Conservation (phyloP, 2,888 invertebrate species). For the Graphium colonna region DNA sequence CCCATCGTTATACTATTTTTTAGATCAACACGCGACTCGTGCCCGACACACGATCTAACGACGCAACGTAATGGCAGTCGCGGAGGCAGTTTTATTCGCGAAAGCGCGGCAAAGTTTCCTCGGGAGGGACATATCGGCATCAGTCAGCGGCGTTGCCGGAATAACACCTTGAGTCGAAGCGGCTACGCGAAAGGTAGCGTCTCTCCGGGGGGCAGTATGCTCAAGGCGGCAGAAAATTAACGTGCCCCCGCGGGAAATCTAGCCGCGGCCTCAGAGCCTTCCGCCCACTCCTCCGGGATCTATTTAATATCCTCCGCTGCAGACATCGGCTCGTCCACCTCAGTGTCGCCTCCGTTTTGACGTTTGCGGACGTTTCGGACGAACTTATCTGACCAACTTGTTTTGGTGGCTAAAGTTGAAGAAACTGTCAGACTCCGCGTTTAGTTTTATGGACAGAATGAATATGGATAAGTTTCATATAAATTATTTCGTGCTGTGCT, state of each 20-base stretch:
- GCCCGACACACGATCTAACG: slow-evolving; percentile 7
- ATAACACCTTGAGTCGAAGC: slow-evolving; percentile 79
- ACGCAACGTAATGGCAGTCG: not conserved
- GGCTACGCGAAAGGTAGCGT: slow-evolving; percentile 76
- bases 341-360: slow-evolving; percentile 5
- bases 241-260: slow-evolving; percentile 84
- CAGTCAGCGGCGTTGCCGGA: slow-evolving; percentile 69
- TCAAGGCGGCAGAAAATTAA: slow-evolving; percentile 89
- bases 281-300: slow-evolving; percentile 57
- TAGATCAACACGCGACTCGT: slow-evolving; percentile 11
- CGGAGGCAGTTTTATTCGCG: slow-evolving; percentile 47
- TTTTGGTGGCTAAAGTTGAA: not conserved
- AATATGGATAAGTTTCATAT: too few species aligned
- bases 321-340: slow-evolving; percentile 20
- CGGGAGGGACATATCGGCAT: slow-evolving; percentile 66
- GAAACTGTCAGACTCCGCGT: not conserved
- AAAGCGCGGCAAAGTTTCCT: slow-evolving; percentile 57
- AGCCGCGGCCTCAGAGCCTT: slow-evolving; percentile 77
- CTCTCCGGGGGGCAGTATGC: slow-evolving; percentile 84
- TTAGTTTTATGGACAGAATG: slow-evolving; percentile 4
- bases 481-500: too few species aligned
- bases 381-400: too few species aligned
- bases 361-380: not conserved
- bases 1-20: slow-evolving; percentile 15
- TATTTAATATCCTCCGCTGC: slow-evolving; percentile 65